These are phyloP conservation scores for Drosophila monieri DNA, from an alignment of 2,888 invertebrate species.

Conservation along the genomic window DNA sequence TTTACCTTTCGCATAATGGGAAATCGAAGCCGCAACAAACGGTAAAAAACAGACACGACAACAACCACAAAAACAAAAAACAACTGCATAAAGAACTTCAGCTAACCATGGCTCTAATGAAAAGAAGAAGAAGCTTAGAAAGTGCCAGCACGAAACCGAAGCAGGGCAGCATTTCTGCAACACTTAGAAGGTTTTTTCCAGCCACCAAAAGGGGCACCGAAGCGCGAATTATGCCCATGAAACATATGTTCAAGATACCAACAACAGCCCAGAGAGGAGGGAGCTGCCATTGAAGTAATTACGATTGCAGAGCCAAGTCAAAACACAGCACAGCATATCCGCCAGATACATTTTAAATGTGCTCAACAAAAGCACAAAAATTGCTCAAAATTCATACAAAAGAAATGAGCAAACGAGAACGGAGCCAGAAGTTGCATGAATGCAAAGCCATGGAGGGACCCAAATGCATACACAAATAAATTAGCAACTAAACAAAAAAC, in stretches of 20 bases:
- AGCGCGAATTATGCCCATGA: constrained; percentile 70
- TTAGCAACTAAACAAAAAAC: constrained; percentile 73
- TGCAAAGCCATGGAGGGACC: constrained; percentile 46
- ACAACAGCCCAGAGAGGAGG: constrained; percentile 7
- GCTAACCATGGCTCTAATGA: constrained; percentile 34
- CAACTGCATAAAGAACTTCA: constrained; percentile 34
- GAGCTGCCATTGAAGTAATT: constrained; percentile 66
- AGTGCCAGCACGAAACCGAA: constrained; percentile 45
- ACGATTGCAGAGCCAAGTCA: constrained; percentile 48
- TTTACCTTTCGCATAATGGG: constrained; percentile 47
- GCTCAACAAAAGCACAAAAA: constrained; percentile 35
- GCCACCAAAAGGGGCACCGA: constrained; percentile 43
- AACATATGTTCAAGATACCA: constrained; percentile 51
- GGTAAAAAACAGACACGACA: constrained; percentile 13
- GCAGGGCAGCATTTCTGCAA: constrained; percentile 37
- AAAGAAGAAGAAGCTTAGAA: constrained; percentile 50
- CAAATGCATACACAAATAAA: constrained; percentile 75
- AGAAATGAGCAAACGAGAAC: constrained; percentile 32
- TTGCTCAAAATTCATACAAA: constrained; percentile 55
- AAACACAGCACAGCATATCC: constrained; percentile 21
- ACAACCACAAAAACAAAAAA: constrained; percentile 3
- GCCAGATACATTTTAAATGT: constrained; percentile 44
- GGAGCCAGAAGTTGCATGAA: constrained; percentile 45
- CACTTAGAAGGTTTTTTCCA: constrained; percentile 40
- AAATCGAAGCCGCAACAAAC: constrained; percentile 63